These are phyloP conservation scores for Sakesphorus luctuosus DNA, from an alignment of 2,113 vertebrate genomes.

Conservation along the genomic window DNA sequence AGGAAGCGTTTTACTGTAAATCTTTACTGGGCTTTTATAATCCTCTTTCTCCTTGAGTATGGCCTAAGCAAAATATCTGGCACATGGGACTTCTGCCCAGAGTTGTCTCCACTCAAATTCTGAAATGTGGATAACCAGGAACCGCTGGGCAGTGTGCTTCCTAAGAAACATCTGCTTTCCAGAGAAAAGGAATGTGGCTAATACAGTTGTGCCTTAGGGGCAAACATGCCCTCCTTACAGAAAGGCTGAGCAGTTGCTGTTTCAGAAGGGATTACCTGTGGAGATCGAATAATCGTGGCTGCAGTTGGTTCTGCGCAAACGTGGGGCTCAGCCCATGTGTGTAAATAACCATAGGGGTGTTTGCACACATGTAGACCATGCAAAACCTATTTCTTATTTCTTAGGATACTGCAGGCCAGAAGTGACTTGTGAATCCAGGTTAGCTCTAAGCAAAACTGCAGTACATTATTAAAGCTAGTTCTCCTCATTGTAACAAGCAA, in stretches of 20 bases:
- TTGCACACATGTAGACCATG: background rate
- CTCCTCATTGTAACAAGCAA: background rate
- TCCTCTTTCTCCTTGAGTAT: background rate
- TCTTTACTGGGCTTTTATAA: background rate
- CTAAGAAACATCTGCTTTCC: background rate
- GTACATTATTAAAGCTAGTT: background rate
- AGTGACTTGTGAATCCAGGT: background rate
- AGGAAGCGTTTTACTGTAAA: background rate
- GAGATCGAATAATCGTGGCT: background rate
- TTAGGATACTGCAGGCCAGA: background rate
- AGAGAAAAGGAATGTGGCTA: background rate
- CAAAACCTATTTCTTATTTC: background rate
- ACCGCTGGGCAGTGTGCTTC: background rate
- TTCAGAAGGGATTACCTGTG: background rate
- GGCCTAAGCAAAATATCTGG: background rate
- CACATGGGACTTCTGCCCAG: background rate
- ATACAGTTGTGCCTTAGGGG: background rate
- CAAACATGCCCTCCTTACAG: background rate
- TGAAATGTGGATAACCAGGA: background rate
- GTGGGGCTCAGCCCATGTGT: background rate
- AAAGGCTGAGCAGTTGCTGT: background rate
- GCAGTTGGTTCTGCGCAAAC: background rate
- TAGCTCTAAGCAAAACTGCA: background rate
- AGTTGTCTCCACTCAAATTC: background rate
- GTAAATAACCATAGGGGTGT: background rate